These are phyloP conservation scores for Quadroppia sp. DNA, from an alignment of 2,888 invertebrate genomes.

Conservation along the genomic window DNA sequence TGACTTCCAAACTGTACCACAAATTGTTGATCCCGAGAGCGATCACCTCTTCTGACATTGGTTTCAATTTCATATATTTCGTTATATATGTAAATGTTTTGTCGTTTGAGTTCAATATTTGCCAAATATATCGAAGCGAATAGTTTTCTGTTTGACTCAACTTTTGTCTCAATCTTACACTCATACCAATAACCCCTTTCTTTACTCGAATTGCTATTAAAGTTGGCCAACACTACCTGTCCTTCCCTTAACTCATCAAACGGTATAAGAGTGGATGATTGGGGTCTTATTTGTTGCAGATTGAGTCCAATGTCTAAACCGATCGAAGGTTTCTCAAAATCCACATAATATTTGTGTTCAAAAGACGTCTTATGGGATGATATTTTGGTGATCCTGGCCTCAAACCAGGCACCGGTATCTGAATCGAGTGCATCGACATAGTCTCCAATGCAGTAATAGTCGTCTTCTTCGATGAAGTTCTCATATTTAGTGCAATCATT, in stretches of 20 bases:
- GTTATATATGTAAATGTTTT: conserved; percentile 59
- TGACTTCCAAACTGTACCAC: conserved; percentile 44
- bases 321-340: conserved; percentile 36
- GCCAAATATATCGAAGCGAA: conserved; percentile 53
- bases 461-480: conserved; percentile 14
- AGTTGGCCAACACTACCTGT: conserved; percentile 67
- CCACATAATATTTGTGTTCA: conserved; percentile 18
- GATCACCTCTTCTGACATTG: conserved; percentile 55
- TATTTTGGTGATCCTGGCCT: conserved; percentile 62
- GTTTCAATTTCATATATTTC: conserved; percentile 65
- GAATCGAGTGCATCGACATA: conserved; percentile 63
- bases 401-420: conserved; percentile 69
- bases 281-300: conserved; percentile 62
- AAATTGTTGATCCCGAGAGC: conserved; percentile 55
- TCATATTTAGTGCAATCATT: background rate
- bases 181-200: conserved; percentile 68
- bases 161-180: conserved; percentile 51
- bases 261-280: conserved; percentile 60
- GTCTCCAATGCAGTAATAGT: conserved; percentile 58
- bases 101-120: conserved; percentile 58
- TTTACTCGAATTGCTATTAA: conserved; percentile 66
- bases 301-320: conserved; percentile 49
- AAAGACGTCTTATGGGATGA: background rate
- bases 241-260: conserved; percentile 60
- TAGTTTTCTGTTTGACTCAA: conserved; percentile 51